Percentiles rank a stretch among this genome's conserved stretches.
Conservation (phyloP, 37 sponge, comb jelly and placozoan species). For the Bolinopsis microptera region DNA sequence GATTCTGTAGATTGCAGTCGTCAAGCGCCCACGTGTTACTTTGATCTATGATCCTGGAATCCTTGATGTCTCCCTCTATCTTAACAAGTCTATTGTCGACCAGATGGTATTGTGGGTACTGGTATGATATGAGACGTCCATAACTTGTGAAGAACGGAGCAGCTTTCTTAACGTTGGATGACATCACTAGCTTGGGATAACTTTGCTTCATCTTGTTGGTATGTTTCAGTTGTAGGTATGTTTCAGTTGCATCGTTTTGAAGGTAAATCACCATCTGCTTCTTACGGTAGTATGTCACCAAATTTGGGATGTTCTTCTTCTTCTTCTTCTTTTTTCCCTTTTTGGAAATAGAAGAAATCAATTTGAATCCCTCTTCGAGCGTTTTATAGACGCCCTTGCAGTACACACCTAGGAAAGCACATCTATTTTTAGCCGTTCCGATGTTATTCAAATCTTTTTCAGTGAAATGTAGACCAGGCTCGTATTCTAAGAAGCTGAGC, state of each 20-base stretch:
- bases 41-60: neutral
- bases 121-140: neutral
- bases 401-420: neutral
- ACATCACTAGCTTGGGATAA: neutral
- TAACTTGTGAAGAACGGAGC: slow-evolving; percentile 28
- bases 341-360: neutral
- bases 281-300: neutral
- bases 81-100: neutral
- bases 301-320: neutral
- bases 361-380: neutral
- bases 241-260: neutral
- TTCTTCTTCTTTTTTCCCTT: neutral
- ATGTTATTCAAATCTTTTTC: neutral
- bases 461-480: neutral
- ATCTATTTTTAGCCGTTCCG: slow-evolving; percentile 27
- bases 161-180: neutral
- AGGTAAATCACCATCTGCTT: slow-evolving; percentile 54
- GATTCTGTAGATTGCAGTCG: slow-evolving; percentile 1
- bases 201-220: neutral
- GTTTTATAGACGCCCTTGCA: slow-evolving; percentile 11
- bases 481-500: neutral
- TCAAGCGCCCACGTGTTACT: neutral
- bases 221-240: neutral
- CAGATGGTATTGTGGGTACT: slow-evolving; percentile 23
- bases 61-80: neutral